A percentile compares a stretch with the other conserved stretches of the same genome.
phyloP scores from a whole-genome alignment of 2,888 invertebrate species.

The Pycnomerus fuliginosus region DNA sequence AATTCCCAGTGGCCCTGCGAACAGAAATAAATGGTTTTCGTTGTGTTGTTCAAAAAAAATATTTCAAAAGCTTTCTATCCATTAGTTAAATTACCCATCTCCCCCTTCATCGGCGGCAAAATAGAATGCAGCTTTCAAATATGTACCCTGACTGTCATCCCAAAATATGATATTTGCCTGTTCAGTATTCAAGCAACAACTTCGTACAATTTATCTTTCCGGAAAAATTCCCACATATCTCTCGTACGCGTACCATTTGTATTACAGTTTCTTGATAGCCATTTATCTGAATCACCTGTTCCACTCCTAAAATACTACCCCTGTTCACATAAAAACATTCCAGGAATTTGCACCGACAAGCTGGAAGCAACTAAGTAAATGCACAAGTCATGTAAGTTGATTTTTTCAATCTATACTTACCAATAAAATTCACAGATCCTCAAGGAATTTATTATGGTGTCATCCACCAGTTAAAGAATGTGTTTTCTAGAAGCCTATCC shows the following conservation, averaged over 20 bases:
- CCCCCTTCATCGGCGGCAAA: not conserved
- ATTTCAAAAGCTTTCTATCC: not conserved
- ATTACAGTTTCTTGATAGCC: constrained; percentile 6
- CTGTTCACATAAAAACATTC: constrained; percentile 2
- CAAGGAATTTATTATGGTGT: constrained; percentile 4
- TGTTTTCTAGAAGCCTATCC: not conserved
- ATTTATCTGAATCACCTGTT: constrained; percentile 15
- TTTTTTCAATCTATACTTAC: constrained; percentile 6
- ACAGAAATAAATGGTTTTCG: too few species aligned
- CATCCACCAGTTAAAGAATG: not conserved
- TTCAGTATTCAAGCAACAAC: constrained; percentile 4
- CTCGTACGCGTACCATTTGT: not conserved
- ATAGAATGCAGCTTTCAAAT: not conserved
- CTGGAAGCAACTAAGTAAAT: constrained; percentile 11
- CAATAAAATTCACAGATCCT: not conserved
- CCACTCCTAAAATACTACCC: constrained; percentile 4
- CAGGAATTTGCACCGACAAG: constrained; percentile 9
- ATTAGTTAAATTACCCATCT: not conserved
- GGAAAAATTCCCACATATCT: constrained; percentile 2
- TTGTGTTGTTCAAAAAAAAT: not conserved
- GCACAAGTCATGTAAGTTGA: constrained; percentile 9
- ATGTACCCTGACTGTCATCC: not conserved
- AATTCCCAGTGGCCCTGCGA: too few species aligned
- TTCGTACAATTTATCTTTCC: not conserved
- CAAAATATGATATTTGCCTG: not conserved